phyloP scores from a whole-genome alignment of 2,888 invertebrate species.

The Rhogogaster chlorosoma region DNA sequence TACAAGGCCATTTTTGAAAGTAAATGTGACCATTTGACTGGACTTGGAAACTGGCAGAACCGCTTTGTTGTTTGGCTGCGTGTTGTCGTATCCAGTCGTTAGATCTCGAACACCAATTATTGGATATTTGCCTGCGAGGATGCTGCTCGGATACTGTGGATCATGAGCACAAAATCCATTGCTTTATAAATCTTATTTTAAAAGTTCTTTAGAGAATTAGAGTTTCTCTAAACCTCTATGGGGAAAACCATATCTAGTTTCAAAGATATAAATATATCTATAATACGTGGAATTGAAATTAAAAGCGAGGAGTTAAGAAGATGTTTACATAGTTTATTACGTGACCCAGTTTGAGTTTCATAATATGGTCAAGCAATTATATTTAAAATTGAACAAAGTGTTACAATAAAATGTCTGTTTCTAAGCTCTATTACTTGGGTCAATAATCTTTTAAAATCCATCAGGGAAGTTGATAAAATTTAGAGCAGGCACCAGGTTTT shows the following conservation, averaged over 20 bases:
- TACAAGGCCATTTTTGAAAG: slow-evolving; percentile 91
- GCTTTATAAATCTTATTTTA: slow-evolving; percentile 6
- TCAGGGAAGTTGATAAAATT: neutral
- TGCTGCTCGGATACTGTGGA: slow-evolving; percentile 85
- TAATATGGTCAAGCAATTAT: slow-evolving; percentile 4
- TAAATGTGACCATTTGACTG: slow-evolving; percentile 97
- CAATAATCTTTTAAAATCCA: neutral
- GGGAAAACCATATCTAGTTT: neutral
- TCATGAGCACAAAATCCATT: neutral
- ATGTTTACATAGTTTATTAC: neutral
- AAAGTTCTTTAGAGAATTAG: neutral
- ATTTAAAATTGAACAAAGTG: slow-evolving; percentile 36
- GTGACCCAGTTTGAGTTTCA: neutral
- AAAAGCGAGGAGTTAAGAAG: slow-evolving; percentile 9
- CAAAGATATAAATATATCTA: neutral
- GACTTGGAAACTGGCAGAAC: slow-evolving; percentile 84
- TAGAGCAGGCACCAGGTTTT: neutral
- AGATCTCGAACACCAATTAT: slow-evolving; percentile 91
- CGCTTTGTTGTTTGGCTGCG: slow-evolving; percentile 85
- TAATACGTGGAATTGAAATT: neutral
- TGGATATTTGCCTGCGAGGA: slow-evolving; percentile 82
- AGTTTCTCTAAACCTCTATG: neutral
- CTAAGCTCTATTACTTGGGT: neutral
- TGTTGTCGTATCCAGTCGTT: slow-evolving; percentile 91
- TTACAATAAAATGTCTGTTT: neutral